phyloP scores from a whole-genome alignment of 2,797 vertebrate genomes.

The Leptoclinus maculatus region DNA sequence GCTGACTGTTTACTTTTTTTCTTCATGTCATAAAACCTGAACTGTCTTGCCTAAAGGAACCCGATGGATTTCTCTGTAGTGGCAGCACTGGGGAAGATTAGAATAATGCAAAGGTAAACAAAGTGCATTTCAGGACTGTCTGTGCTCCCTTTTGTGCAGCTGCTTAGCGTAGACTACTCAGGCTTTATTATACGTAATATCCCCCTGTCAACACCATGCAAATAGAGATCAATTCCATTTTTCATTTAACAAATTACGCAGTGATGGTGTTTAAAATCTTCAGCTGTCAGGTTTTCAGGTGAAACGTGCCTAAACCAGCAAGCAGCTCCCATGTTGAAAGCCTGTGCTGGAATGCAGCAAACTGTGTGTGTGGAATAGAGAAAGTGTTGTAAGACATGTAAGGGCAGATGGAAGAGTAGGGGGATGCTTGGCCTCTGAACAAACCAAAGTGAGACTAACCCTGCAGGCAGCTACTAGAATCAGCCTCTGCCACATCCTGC shows the following conservation, averaged over 20 bases:
- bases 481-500: background rate
- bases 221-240: slow-evolving; percentile 17
- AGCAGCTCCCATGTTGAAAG: slow-evolving; percentile 16
- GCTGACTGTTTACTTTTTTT: background rate
- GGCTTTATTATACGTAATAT: slow-evolving; percentile 14
- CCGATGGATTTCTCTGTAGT: background rate
- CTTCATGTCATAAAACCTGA: slow-evolving; percentile 24
- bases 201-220: background rate
- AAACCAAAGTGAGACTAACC: background rate
- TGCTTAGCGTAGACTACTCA: background rate
- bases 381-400: slow-evolving; percentile 17
- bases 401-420: slow-evolving; percentile 1
- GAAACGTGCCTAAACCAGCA: slow-evolving; percentile 27
- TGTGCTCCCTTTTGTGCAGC: slow-evolving; percentile 6
- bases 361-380: slow-evolving; percentile 9
- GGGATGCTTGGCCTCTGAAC: background rate
- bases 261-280: slow-evolving; percentile 4
- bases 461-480: background rate
- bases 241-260: background rate
- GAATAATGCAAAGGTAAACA: slow-evolving; percentile 33
- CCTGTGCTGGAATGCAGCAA: slow-evolving; percentile 41
- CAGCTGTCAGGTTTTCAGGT: background rate
- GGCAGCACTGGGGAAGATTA: slow-evolving; percentile 1
- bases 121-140: slow-evolving; percentile 1
- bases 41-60: slow-evolving; percentile 18